Evolutionary conservation across 2,888 invertebrate species (phyloP), one percentile per base, ranked within the genome.

Genomic region (Noctua janthina): DNA sequence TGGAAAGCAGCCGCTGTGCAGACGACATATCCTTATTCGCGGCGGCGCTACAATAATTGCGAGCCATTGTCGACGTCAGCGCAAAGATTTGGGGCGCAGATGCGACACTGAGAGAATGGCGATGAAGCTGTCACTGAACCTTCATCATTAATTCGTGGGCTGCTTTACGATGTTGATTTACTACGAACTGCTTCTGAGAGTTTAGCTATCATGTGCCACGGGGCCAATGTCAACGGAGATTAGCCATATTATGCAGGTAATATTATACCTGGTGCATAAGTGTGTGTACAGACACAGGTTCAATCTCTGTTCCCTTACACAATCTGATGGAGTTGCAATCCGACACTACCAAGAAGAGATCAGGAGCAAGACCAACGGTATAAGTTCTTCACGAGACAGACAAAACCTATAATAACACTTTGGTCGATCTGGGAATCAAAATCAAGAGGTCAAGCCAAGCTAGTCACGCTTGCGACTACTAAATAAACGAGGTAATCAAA

Each of bases 1-100:
- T 88, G 84, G 78, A 73, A 84, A 82, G 69, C 81, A 74, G 81
- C 76, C 85, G 76, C 76, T 88, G 82, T 70, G 76, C 88, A 89
- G 89, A 92, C 93, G 93, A 90, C 93, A 93, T 93, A 94, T 94
- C 94, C 94, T 94, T 92, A 93, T 94, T 93, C 89, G 46, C 87
- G 74, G 81, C 83, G 85, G 93, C 94, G 94, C 94, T 93, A 92
- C 86, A 87, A 91, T 92, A 93, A 94, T 93, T 93, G 93, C 85
- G 84, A 67, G 29, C 82, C 87, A 83, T 84, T 89, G 90, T 90
- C 90, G 81, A 91, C 92, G 91, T 91, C 90, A 92, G 80, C 4
- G 46, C 89, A 88, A 76, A 84, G 90, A 91, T 54, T 70, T 85
- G 17, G 6, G 23, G 73, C n/a, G n/a, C 67, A 87, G 90, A 87